Evolutionary conservation across 2,797 vertebrate species (phyloP).

Genomic region (Channa striata): DNA sequence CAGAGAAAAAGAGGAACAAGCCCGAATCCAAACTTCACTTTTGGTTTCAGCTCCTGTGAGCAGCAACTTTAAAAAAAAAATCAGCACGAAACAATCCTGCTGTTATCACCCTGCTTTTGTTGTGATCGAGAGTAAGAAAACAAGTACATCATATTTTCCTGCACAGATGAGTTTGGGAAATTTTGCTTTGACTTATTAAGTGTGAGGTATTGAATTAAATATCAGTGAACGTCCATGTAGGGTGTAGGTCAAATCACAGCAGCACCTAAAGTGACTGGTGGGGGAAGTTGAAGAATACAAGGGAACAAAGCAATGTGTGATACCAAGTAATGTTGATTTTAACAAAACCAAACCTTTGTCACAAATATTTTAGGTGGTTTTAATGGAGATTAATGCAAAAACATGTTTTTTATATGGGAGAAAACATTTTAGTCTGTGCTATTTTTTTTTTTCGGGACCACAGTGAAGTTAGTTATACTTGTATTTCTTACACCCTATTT

Average conservation of each 20-base stretch:
- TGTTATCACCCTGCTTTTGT: not conserved
- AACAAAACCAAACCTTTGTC: not conserved
- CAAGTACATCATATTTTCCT: not conserved
- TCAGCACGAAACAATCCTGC: constrained; percentile 26
- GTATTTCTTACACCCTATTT: not conserved
- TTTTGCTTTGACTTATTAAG: not conserved
- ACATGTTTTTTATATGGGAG: not conserved
- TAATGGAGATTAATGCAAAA: not conserved
- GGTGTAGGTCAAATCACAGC: not conserved
- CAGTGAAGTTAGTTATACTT: not conserved
- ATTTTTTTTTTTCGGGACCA: not conserved
- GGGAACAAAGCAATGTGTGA: not conserved
- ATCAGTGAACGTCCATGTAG: not conserved
- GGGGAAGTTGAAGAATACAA: constrained; percentile 16
- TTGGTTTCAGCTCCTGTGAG: constrained; percentile 69
- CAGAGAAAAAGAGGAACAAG: constrained; percentile 82
- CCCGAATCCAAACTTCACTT: constrained; percentile 77
- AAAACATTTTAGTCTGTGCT: not conserved
- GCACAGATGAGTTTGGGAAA: not conserved
- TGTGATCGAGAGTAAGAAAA: constrained; percentile 14
- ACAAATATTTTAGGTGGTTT: not conserved
- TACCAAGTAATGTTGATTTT: not conserved
- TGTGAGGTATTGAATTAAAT: not conserved
- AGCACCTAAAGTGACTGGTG: not conserved
- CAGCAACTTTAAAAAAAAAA: constrained; percentile 35